These are phyloP conservation scores for Hemiprocne comata DNA, from an alignment of 2,113 vertebrate genomes.

Conservation along the genomic window DNA sequence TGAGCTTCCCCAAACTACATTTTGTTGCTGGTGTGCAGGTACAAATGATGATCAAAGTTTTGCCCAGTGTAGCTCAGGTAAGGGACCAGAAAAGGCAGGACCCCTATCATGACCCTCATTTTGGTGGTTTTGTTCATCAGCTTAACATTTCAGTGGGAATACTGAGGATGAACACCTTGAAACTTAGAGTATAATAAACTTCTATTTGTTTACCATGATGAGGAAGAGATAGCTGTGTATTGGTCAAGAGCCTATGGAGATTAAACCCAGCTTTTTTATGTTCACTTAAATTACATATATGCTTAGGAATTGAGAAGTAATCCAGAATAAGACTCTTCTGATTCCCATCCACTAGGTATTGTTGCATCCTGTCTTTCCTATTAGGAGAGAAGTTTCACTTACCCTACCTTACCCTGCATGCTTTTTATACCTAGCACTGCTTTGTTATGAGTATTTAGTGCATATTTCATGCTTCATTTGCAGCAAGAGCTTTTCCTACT, in stretches of 20 bases:
- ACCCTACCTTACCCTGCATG: neutral
- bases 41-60: neutral
- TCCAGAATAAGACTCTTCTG: neutral
- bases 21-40: neutral
- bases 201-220: neutral
- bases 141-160: neutral
- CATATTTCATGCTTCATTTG: neutral
- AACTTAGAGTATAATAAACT: neutral
- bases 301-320: neutral
- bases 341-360: neutral
- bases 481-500: neutral
- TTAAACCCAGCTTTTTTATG: neutral
- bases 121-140: neutral
- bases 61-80: neutral
- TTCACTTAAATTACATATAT: neutral
- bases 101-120: rapidly evolving
- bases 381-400: neutral
- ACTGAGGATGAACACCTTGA: neutral
- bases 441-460: neutral
- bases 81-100: neutral
- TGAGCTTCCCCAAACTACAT: neutral
- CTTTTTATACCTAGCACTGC: neutral
- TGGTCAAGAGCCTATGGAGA: neutral
- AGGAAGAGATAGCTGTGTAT: neutral
- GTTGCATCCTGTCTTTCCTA: neutral